A percentile compares a stretch with the other conserved stretches of the same genome.
These are phyloP conservation scores for Capreolus pygargus DNA, from an alignment of 2,113 vertebrate species.

Conservation along the genomic window DNA sequence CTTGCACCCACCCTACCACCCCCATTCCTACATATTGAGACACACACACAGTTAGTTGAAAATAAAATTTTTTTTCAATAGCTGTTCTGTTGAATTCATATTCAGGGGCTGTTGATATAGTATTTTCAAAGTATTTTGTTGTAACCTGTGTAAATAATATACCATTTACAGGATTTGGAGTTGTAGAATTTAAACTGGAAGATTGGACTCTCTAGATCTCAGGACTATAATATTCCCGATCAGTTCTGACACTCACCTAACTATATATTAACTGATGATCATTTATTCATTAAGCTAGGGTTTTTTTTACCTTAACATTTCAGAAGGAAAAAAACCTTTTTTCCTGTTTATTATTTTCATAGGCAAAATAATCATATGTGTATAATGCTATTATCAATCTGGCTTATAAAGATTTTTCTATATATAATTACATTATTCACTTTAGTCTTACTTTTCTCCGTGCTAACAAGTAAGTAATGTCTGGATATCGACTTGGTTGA, in stretches of 20 bases:
- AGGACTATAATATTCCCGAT: background rate
- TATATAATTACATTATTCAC: slow-evolving; percentile 2
- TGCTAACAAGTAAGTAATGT: slow-evolving; percentile 29
- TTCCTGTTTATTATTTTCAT: slow-evolving; percentile 29
- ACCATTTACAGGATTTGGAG: background rate
- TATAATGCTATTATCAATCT: slow-evolving; percentile 20
- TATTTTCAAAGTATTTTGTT: slow-evolving; percentile 44
- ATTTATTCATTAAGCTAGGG: slow-evolving; percentile 24
- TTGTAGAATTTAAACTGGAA: slow-evolving; percentile 44
- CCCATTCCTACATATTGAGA: background rate
- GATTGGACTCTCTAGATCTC: background rate
- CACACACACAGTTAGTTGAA: background rate
- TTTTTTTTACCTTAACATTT: slow-evolving; percentile 28
- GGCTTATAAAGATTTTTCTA: background rate
- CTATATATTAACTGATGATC: background rate
- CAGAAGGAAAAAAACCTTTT: background rate
- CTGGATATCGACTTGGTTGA: slow-evolving; percentile 1
- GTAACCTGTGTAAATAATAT: slow-evolving; percentile 37
- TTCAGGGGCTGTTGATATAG: background rate
- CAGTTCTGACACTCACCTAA: background rate
- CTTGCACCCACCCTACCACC: background rate
- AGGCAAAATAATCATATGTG: background rate
- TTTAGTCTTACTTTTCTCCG: slow-evolving; percentile 37
- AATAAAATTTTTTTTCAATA: background rate
- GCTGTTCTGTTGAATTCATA: background rate